A percentile compares a stretch with the other conserved stretches of the same genome.
Conservation (phyloP, 2,888 invertebrate genomes). For the Tethea ocularis region DNA sequence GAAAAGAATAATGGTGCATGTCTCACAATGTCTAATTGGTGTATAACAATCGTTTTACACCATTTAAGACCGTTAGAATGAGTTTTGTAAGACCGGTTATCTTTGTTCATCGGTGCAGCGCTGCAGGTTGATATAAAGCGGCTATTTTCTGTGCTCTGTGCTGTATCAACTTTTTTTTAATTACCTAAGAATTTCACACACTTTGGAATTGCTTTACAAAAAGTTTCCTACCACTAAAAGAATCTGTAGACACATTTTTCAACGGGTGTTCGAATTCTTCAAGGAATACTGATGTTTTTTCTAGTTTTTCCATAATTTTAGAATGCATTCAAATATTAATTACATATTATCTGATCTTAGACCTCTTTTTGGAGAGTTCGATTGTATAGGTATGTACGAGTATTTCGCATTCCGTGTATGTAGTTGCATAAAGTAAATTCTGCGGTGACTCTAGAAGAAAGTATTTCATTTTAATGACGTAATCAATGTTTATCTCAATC, state of each 20-base stretch:
- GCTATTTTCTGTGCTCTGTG: background rate
- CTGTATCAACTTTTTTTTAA: background rate
- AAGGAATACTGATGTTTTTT: too few species aligned
- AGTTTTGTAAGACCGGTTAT: slow-evolving; percentile 28
- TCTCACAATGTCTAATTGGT: slow-evolving; percentile 53
- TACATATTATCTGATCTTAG: background rate
- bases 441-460: too few species aligned
- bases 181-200: background rate
- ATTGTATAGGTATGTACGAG: background rate
- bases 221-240: too few species aligned
- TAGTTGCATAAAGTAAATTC: too few species aligned
- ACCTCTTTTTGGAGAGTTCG: background rate
- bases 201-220: too few species aligned
- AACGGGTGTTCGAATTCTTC: too few species aligned
- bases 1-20: slow-evolving; percentile 53
- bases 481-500: too few species aligned
- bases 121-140: slow-evolving; percentile 6
- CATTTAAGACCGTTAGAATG: slow-evolving; percentile 43
- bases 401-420: background rate
- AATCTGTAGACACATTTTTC: too few species aligned
- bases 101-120: slow-evolving; percentile 21
- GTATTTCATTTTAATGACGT: too few species aligned
- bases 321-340: background rate
- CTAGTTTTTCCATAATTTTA: too few species aligned
- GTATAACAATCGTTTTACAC: slow-evolving; percentile 54